Evolutionary conservation across 2,888 invertebrate species (phyloP).

Genomic region (Ectemnius lituratus): DNA sequence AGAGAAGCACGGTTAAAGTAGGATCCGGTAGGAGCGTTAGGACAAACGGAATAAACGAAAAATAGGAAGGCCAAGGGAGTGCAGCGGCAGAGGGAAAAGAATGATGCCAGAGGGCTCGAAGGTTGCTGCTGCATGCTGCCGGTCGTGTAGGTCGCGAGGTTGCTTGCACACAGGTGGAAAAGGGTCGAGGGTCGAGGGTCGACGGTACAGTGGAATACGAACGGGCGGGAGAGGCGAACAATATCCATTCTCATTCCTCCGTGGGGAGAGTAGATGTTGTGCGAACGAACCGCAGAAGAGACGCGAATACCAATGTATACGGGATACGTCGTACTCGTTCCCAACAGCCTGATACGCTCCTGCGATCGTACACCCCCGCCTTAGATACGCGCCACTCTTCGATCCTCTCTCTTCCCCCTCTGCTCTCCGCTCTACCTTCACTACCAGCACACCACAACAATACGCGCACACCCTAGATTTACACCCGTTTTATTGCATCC

Average conservation of each 20-base stretch:
- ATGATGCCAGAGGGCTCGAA: constrained; percentile 30
- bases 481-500: constrained; percentile 59
- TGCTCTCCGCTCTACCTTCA: constrained; percentile 12
- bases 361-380: constrained; percentile 31
- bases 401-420: constrained; percentile 4
- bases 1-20: not conserved
- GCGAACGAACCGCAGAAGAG: constrained; percentile 56
- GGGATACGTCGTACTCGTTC: constrained; percentile 26
- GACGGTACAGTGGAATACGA: constrained; percentile 25
- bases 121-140: not conserved
- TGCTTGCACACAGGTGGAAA: constrained; percentile 4
- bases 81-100: constrained; percentile 36
- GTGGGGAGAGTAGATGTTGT: constrained; percentile 53
- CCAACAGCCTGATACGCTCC: constrained; percentile 32
- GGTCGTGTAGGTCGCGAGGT: constrained; percentile 21
- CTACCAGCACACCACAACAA: constrained; percentile 25
- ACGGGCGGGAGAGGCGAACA: constrained; percentile 43
- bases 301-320: constrained; percentile 54
- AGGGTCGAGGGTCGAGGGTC: constrained; percentile 11
- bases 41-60: constrained; percentile 20
- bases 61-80: constrained; percentile 31
- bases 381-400: constrained; percentile 29
- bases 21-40: not conserved
- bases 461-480: constrained; percentile 53
- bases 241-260: constrained; percentile 59